Conservation (phyloP, 2,888 invertebrate genomes). For the Hecatera dysodea region DNA sequence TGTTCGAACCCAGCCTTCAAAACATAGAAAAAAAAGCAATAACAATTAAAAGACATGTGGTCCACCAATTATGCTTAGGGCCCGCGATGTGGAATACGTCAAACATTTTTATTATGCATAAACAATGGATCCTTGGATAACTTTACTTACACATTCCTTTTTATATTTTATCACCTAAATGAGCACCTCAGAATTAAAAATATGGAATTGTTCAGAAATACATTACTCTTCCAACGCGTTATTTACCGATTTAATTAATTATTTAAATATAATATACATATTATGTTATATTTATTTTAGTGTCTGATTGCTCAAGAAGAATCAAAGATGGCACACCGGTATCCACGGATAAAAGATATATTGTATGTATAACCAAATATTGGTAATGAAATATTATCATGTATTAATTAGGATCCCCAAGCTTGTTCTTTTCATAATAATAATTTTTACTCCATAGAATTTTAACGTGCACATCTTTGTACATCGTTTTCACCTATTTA, state of each 20-base stretch:
- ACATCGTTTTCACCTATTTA: too few species aligned
- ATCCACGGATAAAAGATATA: conserved; percentile 42
- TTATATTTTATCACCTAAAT: too few species aligned
- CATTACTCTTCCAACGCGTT: background rate
- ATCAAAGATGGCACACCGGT: conserved; percentile 49
- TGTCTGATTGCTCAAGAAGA: conserved; percentile 44
- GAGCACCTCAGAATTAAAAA: background rate
- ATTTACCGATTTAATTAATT: background rate
- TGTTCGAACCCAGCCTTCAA: too few species aligned
- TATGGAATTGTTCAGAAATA: background rate
- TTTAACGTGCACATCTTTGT: too few species aligned
- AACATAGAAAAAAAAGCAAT: too few species aligned
- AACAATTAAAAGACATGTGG: too few species aligned
- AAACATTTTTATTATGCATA: too few species aligned
- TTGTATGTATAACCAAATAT: conserved; percentile 4
- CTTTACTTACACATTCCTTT: background rate
- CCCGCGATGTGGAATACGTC: too few species aligned
- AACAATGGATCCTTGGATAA: too few species aligned
- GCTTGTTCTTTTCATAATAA: too few species aligned
- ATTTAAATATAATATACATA: background rate
- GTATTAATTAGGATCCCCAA: background rate
- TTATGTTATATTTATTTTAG: conserved; percentile 20
- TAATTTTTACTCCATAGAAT: too few species aligned
- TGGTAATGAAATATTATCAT: background rate
- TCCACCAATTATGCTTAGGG: too few species aligned